A percentile compares a stretch with the other conserved stretches of the same genome.
These are phyloP conservation scores for Tinea trinotella DNA, from an alignment of 2,888 invertebrate species.

Conservation along the genomic window DNA sequence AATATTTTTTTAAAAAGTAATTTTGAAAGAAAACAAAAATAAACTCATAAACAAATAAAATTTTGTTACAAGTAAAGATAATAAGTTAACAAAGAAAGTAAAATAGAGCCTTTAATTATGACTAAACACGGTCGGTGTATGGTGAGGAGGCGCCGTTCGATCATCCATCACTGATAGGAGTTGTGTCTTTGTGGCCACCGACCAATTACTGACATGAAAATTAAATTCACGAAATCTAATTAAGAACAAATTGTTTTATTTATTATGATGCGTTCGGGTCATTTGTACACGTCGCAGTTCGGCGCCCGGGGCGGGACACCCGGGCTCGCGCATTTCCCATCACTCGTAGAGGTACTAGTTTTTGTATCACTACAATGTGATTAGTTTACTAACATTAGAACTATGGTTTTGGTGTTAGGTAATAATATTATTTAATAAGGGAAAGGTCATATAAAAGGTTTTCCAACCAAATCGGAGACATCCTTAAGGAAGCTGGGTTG, in stretches of 20 bases:
- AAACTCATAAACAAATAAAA: not conserved
- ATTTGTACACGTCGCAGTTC: conserved; percentile 64
- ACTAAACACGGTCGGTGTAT: conserved; percentile 56
- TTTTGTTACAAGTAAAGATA: not conserved
- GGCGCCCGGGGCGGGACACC: conserved; percentile 60
- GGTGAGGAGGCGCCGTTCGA: conserved; percentile 61
- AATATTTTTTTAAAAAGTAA: no score
- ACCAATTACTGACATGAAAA: conserved; percentile 72
- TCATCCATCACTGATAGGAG: conserved; percentile 69
- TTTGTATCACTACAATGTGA: no score
- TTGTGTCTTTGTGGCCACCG: conserved; percentile 65
- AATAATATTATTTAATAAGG: no score
- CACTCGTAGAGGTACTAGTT: no score
- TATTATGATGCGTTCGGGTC: conserved; percentile 70
- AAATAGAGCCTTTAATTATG: conserved; percentile 45
- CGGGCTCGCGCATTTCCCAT: not conserved
- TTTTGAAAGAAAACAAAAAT: no score
- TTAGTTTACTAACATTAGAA: no score
- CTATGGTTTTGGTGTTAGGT: no score
- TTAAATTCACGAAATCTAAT: conserved; percentile 74
- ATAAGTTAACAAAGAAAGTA: not conserved
- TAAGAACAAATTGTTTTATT: conserved; percentile 73
- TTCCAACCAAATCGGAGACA: no score
- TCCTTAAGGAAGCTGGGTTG: no score
- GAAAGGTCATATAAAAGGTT: no score